A percentile compares a stretch with the other conserved stretches of the same genome.
These are phyloP conservation scores for Neoniphon sammara DNA, from an alignment of 2,797 vertebrate species.

Conservation along the genomic window DNA sequence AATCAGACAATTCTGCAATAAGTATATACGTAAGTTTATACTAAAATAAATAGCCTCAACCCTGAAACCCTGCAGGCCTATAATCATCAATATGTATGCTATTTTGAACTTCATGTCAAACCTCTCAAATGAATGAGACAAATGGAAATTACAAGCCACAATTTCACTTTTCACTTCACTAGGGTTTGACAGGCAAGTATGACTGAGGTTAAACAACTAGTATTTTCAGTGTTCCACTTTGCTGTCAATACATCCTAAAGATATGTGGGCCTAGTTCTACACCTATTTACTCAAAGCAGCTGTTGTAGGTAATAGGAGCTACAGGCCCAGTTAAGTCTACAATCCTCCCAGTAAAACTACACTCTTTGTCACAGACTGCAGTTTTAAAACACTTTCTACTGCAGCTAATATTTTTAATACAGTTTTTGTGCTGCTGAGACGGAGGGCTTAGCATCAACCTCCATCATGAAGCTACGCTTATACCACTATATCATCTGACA, in stretches of 20 bases:
- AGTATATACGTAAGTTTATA: background rate
- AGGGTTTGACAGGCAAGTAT: background rate
- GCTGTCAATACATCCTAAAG: background rate
- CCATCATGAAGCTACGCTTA: background rate
- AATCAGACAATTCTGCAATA: background rate
- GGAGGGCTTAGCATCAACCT: slow-evolving; percentile 1
- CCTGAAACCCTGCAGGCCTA: background rate
- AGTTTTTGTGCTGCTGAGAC: background rate
- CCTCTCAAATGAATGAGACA: background rate
- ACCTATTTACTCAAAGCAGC: background rate
- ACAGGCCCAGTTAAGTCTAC: background rate
- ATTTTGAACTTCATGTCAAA: background rate
- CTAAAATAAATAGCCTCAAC: no score
- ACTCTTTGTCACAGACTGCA: background rate
- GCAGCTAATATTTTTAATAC: background rate
- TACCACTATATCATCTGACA: slow-evolving; percentile 12
- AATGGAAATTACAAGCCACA: background rate
- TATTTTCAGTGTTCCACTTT: slow-evolving; percentile 1
- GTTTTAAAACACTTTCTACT: background rate
- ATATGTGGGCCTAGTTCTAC: background rate
- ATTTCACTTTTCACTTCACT: slow-evolving; percentile 11
- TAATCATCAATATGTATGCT: background rate
- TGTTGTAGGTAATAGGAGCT: background rate
- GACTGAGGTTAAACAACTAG: slow-evolving; percentile 1
- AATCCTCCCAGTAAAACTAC: background rate